Evolutionary conservation across 2,113 vertebrate species (phyloP).

Genomic region (Donacobius atricapilla): DNA sequence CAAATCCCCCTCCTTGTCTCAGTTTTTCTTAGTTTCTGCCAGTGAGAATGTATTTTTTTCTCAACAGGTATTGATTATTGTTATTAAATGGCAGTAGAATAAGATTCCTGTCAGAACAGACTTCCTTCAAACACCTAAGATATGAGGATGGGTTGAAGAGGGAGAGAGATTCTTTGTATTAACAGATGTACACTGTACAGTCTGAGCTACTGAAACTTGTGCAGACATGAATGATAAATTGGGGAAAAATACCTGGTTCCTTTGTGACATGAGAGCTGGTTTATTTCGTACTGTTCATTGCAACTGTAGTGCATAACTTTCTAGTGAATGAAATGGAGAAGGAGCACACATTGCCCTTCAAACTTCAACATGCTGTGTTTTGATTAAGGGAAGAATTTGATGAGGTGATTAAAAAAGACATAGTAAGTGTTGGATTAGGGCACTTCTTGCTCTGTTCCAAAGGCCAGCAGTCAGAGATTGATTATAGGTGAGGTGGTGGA

Average conservation of each 20-base stretch:
- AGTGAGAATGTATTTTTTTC: constrained; percentile 34
- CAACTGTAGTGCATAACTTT: background rate
- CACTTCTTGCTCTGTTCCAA: background rate
- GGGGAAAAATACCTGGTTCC: background rate
- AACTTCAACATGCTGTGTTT: background rate
- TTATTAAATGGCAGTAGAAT: background rate
- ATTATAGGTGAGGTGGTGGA: background rate
- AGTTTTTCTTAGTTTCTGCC: constrained; percentile 39
- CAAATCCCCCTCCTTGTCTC: constrained; percentile 2
- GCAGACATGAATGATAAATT: constrained; percentile 2
- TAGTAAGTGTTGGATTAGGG: background rate
- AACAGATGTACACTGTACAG: background rate
- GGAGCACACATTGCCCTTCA: background rate
- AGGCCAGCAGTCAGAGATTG: background rate
- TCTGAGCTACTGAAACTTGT: background rate
- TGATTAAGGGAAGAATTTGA: constrained; percentile 2
- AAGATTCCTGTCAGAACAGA: background rate
- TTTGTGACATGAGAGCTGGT: background rate
- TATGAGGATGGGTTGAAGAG: background rate
- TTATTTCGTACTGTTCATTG: background rate
- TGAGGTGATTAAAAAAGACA: background rate
- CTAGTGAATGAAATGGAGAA: background rate
- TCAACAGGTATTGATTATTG: background rate
- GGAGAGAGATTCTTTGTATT: background rate
- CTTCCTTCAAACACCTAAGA: background rate